Percentiles rank a stretch among this genome's conserved stretches.
Evolutionary conservation across 2,888 invertebrate genomes (phyloP).

Genomic region (Julus scandinavius): DNA sequence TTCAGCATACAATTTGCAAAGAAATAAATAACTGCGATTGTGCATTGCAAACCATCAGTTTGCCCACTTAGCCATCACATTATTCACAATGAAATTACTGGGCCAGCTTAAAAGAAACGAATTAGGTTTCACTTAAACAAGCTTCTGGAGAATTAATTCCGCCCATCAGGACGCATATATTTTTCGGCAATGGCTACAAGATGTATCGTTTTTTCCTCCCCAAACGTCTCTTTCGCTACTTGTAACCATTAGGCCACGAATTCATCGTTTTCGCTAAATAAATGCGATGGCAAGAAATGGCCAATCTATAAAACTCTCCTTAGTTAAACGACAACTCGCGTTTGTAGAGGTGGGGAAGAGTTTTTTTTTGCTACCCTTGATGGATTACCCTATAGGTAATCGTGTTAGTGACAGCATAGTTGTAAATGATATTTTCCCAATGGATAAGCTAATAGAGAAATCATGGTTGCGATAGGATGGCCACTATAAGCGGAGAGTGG

Average conservation of each 20-base stretch:
- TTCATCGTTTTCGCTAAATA: not conserved
- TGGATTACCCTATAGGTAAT: conserved; percentile 39
- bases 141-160: not conserved
- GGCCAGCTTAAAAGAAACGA: not conserved
- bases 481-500: conserved; percentile 3
- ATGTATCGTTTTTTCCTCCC: conserved; percentile 16
- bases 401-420: conserved; percentile 9
- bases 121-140: not conserved
- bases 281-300: not conserved
- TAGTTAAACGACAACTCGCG: not conserved
- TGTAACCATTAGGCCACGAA: not conserved
- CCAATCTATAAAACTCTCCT: conserved; percentile 13
- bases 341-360: not conserved
- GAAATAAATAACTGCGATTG: too few species aligned
- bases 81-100: not conserved
- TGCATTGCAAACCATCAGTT: too few species aligned
- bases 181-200: not conserved
- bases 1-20: too few species aligned
- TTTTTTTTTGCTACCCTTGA: not conserved
- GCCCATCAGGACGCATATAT: not conserved
- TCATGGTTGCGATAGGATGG: not conserved
- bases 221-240: not conserved
- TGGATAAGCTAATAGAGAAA: conserved; percentile 44
- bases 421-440: conserved; percentile 39
- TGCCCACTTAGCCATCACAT: not conserved